A percentile compares a stretch with the other conserved stretches of the same genome.
Conservation (phyloP, 1,140 invertebrate species). For the Cataglyphis hispanica region DNA sequence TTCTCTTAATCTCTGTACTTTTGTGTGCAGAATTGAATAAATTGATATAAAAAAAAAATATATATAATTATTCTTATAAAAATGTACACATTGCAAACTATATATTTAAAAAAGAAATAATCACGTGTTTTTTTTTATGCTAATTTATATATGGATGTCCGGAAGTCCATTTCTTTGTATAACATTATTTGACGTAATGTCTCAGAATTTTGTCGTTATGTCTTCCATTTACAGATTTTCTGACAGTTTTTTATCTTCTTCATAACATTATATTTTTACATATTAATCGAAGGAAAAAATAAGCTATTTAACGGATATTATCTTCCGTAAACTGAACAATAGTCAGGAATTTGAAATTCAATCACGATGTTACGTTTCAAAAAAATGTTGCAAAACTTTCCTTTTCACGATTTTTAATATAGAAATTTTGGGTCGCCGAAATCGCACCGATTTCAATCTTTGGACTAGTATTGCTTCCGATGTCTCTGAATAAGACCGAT, state of each 20-base stretch:
- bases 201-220: background rate
- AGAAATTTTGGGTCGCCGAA: background rate
- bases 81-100: no score
- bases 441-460: conserved; percentile 13
- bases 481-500: no score
- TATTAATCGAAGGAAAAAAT: background rate
- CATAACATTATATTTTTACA: background rate
- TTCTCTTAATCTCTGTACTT: no score
- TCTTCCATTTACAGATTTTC: background rate
- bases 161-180: background rate
- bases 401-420: background rate
- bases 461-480: background rate
- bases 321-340: no score
- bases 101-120: no score
- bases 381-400: background rate
- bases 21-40: no score
- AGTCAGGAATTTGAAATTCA: background rate
- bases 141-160: no score
- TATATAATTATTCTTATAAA: no score
- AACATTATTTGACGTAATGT: conserved; percentile 6
- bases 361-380: background rate
- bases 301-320: background rate
- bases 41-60: no score
- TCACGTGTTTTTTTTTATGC: no score
- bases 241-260: background rate